Evolutionary conservation across 2,888 invertebrate species (phyloP), one percentile per base, ranked within the genome.

Genomic region (Pristionchus entomophagus): DNA sequence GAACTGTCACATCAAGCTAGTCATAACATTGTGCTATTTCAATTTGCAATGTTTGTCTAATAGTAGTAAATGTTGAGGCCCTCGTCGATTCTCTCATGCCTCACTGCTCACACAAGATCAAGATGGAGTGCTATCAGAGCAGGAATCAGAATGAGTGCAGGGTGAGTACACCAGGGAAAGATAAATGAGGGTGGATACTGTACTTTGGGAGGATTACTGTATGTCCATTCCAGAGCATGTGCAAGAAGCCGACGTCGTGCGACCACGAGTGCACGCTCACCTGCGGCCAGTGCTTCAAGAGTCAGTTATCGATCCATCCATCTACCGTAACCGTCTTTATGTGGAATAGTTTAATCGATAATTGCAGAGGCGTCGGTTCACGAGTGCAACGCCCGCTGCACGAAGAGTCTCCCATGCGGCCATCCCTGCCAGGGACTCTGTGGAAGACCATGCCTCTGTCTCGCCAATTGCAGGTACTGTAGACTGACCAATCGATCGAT

Each of bases 341-440:
- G 29, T 29, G 29, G 59, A 29, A 59, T 59, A 6, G 29, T 29
- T 59, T 0, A 29, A 62, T 62, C 17, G 17, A 29, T 32, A 32
- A 32, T 62, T 45, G 5, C 62, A 62, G 62, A 32, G 29, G 29
- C 29, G 6, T 29, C 29, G 5, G 32, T 17, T 51, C 94, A 89
- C 41, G 29, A 56, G 22, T 89, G 89, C 78, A 82, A 86, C n/a
- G 49, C 95, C 89, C 93, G 94, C 29, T 96, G 96, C 93, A 94
- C 94, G 8, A 94, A 94, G 82, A 89, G 92, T 19, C 94, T 96
- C 87, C 95, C 96, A 78, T 96, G 96, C 93, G 95, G 95, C 49
- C 96, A 96, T 87, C 87, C 88, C 8, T 94, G 94, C 86, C 88
- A 87, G 4, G 85, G 88, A 32, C 90, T 88, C 22, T 94, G 94